Evolutionary conservation across 2,797 vertebrate species (phyloP).

Genomic region (Staurois parvus): DNA sequence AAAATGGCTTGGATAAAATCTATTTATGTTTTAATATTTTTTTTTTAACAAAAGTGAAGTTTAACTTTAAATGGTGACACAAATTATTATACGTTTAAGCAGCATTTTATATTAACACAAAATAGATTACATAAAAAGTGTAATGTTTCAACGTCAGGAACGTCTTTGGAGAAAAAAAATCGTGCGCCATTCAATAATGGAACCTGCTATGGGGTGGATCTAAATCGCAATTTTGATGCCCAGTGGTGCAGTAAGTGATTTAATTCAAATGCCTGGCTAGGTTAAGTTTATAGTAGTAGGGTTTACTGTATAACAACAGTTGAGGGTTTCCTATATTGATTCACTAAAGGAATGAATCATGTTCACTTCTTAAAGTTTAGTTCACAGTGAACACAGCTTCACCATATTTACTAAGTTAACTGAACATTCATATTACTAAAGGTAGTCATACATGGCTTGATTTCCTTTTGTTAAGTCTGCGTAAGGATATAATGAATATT

Average conservation of each 20-base stretch:
- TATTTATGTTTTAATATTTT: neutral
- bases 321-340: no score
- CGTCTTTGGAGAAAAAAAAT: slow-evolving; percentile 91
- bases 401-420: no score
- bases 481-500: no score
- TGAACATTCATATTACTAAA: no score
- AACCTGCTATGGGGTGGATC: slow-evolving; percentile 79
- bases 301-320: no score
- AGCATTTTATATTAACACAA: neutral
- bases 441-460: no score
- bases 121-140: neutral
- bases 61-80: neutral
- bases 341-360: no score
- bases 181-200: slow-evolving; percentile 72
- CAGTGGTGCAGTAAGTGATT: slow-evolving; percentile 85
- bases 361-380: no score
- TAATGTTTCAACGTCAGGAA: slow-evolving; percentile 69
- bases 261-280: neutral
- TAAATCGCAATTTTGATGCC: slow-evolving; percentile 87
- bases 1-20: neutral
- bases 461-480: no score
- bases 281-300: no score
- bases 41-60: neutral
- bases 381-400: no score
- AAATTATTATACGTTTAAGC: neutral